These are phyloP conservation scores for Terrapene triunguis DNA, from an alignment of 2,113 vertebrate species.

Conservation along the genomic window DNA sequence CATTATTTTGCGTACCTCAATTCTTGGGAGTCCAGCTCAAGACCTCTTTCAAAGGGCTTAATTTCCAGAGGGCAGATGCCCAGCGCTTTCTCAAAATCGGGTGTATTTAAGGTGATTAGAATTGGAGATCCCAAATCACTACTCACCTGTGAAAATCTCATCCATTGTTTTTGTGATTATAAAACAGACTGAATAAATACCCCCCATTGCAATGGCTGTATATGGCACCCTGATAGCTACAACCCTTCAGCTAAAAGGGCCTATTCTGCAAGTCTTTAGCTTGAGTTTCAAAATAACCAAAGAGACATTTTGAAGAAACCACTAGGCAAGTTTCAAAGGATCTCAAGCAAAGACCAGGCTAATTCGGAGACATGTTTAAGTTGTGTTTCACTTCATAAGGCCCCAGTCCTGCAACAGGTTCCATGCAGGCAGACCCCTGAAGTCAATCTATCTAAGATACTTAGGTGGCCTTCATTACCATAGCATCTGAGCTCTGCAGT, in stretches of 20 bases:
- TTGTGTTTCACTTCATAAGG: not conserved
- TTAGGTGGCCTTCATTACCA: not conserved
- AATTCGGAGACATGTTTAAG: not conserved
- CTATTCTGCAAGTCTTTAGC: fast-evolving
- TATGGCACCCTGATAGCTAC: no score
- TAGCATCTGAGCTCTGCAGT: not conserved
- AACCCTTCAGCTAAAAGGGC: not conserved
- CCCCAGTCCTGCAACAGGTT: not conserved
- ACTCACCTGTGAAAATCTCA: no score
- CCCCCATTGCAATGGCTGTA: no score
- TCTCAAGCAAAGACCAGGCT: not conserved
- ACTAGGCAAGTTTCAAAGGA: not conserved
- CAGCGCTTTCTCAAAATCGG: no score
- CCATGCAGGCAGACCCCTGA: not conserved
- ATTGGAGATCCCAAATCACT: no score
- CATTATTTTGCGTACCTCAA: no score
- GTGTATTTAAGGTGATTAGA: no score
- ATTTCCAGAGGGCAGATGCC: no score
- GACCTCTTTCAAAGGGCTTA: no score
- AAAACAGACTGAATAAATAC: no score
- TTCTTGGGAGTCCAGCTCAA: no score
- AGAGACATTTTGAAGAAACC: not conserved
- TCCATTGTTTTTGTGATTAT: no score
- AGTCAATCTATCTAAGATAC: not conserved
- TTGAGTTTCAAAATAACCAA: not conserved